These are phyloP conservation scores for Leuciscus waleckii DNA, from an alignment of 2,797 vertebrate genomes.

Conservation along the genomic window DNA sequence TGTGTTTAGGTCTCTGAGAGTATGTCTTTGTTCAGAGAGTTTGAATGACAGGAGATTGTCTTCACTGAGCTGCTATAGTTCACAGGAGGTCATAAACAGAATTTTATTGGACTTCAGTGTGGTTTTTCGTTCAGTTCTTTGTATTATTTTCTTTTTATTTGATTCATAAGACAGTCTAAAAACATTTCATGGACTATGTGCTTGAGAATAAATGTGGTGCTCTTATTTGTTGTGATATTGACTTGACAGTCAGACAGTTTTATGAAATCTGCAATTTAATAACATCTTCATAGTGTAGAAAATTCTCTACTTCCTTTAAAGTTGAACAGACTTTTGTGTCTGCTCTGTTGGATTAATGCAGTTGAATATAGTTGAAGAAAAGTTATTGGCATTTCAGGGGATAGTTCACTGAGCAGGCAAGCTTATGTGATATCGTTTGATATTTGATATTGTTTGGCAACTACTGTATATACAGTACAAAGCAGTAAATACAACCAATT, in stretches of 20 bases:
- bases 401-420: not conserved
- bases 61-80: constrained; percentile 2
- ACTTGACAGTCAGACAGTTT: constrained; percentile 8
- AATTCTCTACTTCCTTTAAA: not conserved
- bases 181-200: not conserved
- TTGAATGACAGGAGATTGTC: constrained; percentile 12
- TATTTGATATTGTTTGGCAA: not conserved
- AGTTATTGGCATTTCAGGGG: not conserved
- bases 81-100: constrained; percentile 6
- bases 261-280: constrained; percentile 2
- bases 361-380: constrained; percentile 24
- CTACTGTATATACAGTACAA: not conserved
- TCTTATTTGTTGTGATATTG: constrained; percentile 12
- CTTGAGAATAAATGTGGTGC: not conserved
- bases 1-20: constrained; percentile 15
- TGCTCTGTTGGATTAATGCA: not conserved
- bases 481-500: not conserved
- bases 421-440: not conserved
- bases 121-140: not conserved
- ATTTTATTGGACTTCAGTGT: not conserved
- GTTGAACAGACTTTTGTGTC: not conserved
- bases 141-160: not conserved
- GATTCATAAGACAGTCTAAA: not conserved
- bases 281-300: not conserved
- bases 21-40: constrained; percentile 8